A percentile compares a stretch with the other conserved stretches of the same genome.
phyloP scores from a whole-genome alignment of 2,888 invertebrate species.

The Cataglyphis cursor region DNA sequence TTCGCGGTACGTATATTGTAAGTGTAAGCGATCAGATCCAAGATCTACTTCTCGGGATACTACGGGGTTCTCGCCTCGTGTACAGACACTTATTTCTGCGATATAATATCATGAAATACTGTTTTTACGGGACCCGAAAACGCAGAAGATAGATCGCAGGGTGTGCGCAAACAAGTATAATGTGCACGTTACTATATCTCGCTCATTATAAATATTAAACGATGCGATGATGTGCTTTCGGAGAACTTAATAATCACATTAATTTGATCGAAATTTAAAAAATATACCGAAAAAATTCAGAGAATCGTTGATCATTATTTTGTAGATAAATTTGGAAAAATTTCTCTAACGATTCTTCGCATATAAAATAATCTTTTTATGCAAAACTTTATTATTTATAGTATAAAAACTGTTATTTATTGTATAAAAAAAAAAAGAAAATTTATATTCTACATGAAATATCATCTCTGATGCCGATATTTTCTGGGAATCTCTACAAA shows the following conservation, averaged over 20 bases:
- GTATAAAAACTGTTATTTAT: not conserved
- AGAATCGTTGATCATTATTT: not conserved
- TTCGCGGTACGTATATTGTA: slow-evolving; percentile 51
- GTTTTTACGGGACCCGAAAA: slow-evolving; percentile 3
- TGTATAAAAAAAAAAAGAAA: not conserved
- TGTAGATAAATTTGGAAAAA: not conserved
- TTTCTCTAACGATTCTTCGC: not conserved
- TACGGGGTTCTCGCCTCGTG: slow-evolving; percentile 24
- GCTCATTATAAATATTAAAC: slow-evolving; percentile 4
- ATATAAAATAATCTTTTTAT: not conserved
- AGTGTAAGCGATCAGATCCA: slow-evolving; percentile 70
- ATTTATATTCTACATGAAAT: not conserved
- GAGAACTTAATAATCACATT: not conserved
- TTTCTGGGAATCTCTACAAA: not conserved
- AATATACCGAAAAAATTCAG: not conserved
- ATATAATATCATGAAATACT: slow-evolving; percentile 61
- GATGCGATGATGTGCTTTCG: not conserved
- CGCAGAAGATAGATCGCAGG: not conserved
- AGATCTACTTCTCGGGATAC: slow-evolving; percentile 74
- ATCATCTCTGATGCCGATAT: not conserved
- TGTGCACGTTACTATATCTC: not conserved
- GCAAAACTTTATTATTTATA: not conserved
- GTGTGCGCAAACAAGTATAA: not conserved
- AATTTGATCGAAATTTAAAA: not conserved
- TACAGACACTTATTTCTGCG: slow-evolving; percentile 61